Percentiles rank a stretch among this genome's conserved stretches.
These are phyloP conservation scores for Coenonympha arcania DNA, from an alignment of 2,888 invertebrate species.

Conservation along the genomic window DNA sequence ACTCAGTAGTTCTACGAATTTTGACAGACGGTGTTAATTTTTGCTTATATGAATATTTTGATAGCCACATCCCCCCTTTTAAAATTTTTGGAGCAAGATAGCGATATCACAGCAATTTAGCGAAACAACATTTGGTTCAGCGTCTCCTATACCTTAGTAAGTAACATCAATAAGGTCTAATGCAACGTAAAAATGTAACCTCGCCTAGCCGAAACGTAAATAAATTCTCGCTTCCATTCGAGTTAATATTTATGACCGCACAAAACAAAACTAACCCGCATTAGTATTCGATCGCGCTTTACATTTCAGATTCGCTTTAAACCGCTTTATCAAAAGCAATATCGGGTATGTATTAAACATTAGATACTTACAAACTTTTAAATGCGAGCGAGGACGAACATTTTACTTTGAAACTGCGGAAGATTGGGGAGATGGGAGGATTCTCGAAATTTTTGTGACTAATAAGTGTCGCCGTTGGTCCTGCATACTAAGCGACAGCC, in stretches of 20 bases:
- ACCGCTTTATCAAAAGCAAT: conserved; percentile 73
- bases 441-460: conserved; percentile 69
- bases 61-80: no score
- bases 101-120: neutral
- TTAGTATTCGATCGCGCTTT: conserved; percentile 70
- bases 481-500: conserved; percentile 68
- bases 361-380: conserved; percentile 59
- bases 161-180: neutral
- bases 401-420: conserved; percentile 54
- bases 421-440: conserved; percentile 46
- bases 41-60: no score
- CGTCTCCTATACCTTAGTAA: neutral
- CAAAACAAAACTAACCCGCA: conserved; percentile 61
- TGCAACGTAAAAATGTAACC: conserved; percentile 1
- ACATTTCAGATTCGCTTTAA: conserved; percentile 69
- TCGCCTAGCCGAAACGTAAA: conserved; percentile 18
- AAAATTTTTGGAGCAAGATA: no score
- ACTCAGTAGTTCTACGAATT: no score
- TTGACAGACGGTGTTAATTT: no score
- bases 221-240: conserved; percentile 50
- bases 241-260: conserved; percentile 64
- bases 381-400: conserved; percentile 53
- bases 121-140: neutral
- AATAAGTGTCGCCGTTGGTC: conserved; percentile 63
- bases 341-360: conserved; percentile 71